phyloP scores from a whole-genome alignment of 1,140 invertebrate genomes.

The Saxidomus purpurata region DNA sequence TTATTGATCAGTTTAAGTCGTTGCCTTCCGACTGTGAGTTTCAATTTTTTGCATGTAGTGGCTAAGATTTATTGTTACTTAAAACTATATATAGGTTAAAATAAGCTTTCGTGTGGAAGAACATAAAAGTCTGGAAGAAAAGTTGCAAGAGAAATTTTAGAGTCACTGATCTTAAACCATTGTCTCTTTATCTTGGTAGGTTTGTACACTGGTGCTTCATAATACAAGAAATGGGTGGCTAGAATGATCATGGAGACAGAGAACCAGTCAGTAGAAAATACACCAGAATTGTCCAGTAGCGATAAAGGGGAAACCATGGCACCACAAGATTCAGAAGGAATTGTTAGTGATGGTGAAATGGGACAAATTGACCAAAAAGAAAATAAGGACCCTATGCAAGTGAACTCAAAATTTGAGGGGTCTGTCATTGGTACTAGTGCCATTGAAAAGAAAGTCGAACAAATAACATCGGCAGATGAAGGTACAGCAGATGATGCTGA shows the following conservation, averaged over 20 bases:
- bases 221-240: not conserved
- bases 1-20: no score
- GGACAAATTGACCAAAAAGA: conserved; percentile 54
- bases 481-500: conserved; percentile 47
- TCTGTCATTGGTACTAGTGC: not conserved
- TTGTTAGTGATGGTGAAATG: conserved; percentile 18
- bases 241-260: conserved; percentile 36
- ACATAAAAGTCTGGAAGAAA: no score
- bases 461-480: conserved; percentile 31
- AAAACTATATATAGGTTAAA: no score
- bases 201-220: not conserved
- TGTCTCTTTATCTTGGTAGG: not conserved
- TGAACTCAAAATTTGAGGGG: conserved; percentile 11
- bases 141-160: no score
- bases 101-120: no score
- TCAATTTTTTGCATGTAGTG: no score
- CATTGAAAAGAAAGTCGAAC: conserved; percentile 28
- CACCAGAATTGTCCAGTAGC: not conserved
- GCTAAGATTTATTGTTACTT: no score
- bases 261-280: conserved; percentile 4
- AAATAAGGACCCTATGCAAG: conserved; percentile 33
- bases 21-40: no score
- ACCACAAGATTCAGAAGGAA: conserved; percentile 40
- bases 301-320: conserved; percentile 37
- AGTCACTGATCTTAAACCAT: no score